These are phyloP conservation scores for Drosophila kepulauana DNA, from an alignment of 1,140 invertebrate genomes.

Conservation along the genomic window DNA sequence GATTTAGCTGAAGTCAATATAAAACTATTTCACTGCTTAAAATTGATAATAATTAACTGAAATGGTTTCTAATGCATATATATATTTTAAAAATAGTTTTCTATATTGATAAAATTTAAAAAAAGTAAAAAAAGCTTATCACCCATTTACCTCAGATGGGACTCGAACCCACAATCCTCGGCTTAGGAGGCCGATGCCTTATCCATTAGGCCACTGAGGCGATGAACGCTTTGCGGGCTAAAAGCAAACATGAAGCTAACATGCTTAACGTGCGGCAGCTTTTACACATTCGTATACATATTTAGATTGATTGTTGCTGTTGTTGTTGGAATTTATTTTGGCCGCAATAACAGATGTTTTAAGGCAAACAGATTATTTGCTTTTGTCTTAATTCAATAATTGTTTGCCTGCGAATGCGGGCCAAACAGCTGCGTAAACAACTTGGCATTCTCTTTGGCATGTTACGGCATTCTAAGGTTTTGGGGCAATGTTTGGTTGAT, in stretches of 20 bases:
- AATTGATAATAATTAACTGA: no score
- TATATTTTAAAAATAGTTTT: background rate
- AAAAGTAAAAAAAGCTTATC: background rate
- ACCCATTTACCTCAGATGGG: conserved; percentile 58
- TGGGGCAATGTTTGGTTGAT: conserved; percentile 22
- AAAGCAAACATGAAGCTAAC: conserved; percentile 2
- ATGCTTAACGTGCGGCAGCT: background rate
- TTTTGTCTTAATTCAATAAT: conserved; percentile 34
- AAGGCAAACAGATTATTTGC: conserved; percentile 29
- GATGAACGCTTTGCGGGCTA: conserved; percentile 9
- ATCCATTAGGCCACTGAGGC: conserved; percentile 74
- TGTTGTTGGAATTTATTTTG: conserved; percentile 14
- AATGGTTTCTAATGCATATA: no score
- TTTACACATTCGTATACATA: background rate
- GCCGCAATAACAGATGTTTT: conserved; percentile 33
- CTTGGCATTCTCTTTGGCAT: background rate
- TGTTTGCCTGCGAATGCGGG: conserved; percentile 36
- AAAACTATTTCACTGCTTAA: no score
- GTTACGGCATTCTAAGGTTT: conserved; percentile 17
- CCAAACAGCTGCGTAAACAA: conserved; percentile 44
- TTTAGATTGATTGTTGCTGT: conserved; percentile 8
- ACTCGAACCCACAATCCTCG: conserved; percentile 79
- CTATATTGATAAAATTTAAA: background rate
- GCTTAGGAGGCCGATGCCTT: conserved; percentile 79
- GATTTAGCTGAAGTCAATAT: no score